Percentiles rank a stretch among this genome's conserved stretches.
Conservation (phyloP, 2,888 invertebrate species). For the Microplitis deprimator region DNA sequence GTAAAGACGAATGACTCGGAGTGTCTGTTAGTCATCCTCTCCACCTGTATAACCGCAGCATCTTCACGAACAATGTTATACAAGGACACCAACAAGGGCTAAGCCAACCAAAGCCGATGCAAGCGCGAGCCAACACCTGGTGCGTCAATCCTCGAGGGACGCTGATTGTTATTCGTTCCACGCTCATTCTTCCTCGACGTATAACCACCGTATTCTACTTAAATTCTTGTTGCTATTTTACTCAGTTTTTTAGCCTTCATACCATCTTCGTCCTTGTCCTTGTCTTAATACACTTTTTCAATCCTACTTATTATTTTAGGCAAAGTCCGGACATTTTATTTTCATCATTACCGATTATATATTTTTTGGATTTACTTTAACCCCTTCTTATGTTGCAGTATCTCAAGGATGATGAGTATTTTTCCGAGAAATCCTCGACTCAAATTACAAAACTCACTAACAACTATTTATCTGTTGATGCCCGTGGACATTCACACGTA, state of each 20-base stretch:
- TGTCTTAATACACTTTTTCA: conserved; percentile 39
- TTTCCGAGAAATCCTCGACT: conserved; percentile 32
- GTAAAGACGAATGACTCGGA: conserved; percentile 37
- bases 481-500: conserved; percentile 34
- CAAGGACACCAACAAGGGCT: conserved; percentile 44
- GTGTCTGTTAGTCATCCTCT: conserved; percentile 23
- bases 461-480: background rate
- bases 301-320: conserved; percentile 9
- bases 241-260: conserved; percentile 34
- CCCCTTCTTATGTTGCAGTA: background rate
- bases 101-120: conserved; percentile 58
- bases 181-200: conserved; percentile 47
- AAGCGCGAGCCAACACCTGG: conserved; percentile 69
- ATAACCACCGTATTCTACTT: conserved; percentile 11
- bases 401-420: conserved; percentile 38
- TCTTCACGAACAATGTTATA: conserved; percentile 32
- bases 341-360: conserved; percentile 4
- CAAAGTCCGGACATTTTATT: background rate
- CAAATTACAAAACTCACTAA: conserved; percentile 26
- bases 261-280: conserved; percentile 46
- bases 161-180: conserved; percentile 68
- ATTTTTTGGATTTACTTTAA: conserved; percentile 12
- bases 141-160: conserved; percentile 67
- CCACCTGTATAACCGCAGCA: conserved; percentile 32
- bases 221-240: conserved; percentile 38